phyloP scores from a whole-genome alignment of 2,888 invertebrate genomes.

The Cremastobaeus sp. region DNA sequence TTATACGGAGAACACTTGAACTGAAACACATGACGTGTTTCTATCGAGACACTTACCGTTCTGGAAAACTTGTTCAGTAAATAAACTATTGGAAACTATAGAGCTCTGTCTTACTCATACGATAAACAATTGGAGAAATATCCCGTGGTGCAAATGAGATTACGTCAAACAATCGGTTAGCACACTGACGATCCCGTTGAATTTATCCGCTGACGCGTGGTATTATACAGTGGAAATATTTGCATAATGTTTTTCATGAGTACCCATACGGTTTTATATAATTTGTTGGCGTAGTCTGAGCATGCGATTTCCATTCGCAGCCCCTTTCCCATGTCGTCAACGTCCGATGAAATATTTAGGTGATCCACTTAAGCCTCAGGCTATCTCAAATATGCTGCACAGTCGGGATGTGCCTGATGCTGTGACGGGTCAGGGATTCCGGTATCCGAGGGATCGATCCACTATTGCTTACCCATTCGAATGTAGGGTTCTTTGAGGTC shows the following conservation, averaged over 20 bases:
- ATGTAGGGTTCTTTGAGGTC: slow-evolving; percentile 54
- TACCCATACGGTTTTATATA: slow-evolving; percentile 37
- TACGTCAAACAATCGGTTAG: background rate
- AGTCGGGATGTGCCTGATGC: slow-evolving; percentile 51
- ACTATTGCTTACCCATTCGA: slow-evolving; percentile 53
- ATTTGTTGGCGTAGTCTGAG: slow-evolving; percentile 41
- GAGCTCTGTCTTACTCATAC: too few relatives aligned
- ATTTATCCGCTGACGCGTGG: slow-evolving; percentile 19
- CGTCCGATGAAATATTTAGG: slow-evolving; percentile 60
- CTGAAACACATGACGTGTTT: too few relatives aligned
- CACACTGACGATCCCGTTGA: slow-evolving; percentile 4
- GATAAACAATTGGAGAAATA: too few relatives aligned
- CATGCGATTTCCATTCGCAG: slow-evolving; percentile 52
- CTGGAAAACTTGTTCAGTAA: too few relatives aligned
- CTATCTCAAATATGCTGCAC: slow-evolving; percentile 56
- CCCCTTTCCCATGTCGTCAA: slow-evolving; percentile 53
- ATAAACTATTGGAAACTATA: too few relatives aligned
- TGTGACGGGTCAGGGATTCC: slow-evolving; percentile 59
- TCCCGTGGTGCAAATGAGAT: too few relatives aligned
- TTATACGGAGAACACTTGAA: too few relatives aligned
- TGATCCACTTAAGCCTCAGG: slow-evolving; percentile 58
- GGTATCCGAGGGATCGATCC: slow-evolving; percentile 60
- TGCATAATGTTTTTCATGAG: slow-evolving; percentile 49
- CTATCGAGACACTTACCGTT: too few relatives aligned
- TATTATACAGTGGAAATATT: slow-evolving; percentile 33